Evolutionary conservation across 2,888 invertebrate genomes (phyloP).

Genomic region (Notocelia uddmanniana): DNA sequence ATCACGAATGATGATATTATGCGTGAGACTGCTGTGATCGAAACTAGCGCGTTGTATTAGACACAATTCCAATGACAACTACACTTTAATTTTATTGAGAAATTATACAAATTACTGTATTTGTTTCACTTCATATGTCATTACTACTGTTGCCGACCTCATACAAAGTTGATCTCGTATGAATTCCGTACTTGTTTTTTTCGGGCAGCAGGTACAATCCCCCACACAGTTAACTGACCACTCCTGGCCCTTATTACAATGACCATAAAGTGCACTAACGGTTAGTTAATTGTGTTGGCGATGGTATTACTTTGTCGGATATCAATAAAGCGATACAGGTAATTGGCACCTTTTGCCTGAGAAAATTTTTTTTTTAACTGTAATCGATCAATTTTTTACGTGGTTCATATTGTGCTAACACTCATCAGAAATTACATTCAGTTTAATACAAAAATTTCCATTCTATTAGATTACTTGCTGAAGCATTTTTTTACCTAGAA

Average conservation of each 20-base stretch:
- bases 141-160: neutral
- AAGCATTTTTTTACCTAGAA: slow-evolving; percentile 16
- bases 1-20: no score
- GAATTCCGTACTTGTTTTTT: neutral
- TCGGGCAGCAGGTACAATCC: neutral
- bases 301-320: neutral
- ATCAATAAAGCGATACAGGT: neutral
- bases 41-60: neutral
- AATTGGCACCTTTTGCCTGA: no score
- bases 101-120: slow-evolving; percentile 57
- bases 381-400: slow-evolving; percentile 11
- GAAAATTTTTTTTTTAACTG: neutral
- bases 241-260: no score
- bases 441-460: slow-evolving; percentile 5
- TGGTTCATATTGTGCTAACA: slow-evolving; percentile 39
- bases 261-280: no score
- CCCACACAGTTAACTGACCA: no score
- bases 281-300: no score
- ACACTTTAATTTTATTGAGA: neutral
- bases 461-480: slow-evolving; percentile 30
- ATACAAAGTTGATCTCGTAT: slow-evolving; percentile 18
- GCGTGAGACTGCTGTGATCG: neutral
- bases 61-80: neutral
- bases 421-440: slow-evolving; percentile 17
- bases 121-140: slow-evolving; percentile 44